Percentiles rank a stretch among this genome's conserved stretches.
These are phyloP conservation scores for Canis aureus DNA, from an alignment of 2,113 vertebrate species.

Conservation along the genomic window DNA sequence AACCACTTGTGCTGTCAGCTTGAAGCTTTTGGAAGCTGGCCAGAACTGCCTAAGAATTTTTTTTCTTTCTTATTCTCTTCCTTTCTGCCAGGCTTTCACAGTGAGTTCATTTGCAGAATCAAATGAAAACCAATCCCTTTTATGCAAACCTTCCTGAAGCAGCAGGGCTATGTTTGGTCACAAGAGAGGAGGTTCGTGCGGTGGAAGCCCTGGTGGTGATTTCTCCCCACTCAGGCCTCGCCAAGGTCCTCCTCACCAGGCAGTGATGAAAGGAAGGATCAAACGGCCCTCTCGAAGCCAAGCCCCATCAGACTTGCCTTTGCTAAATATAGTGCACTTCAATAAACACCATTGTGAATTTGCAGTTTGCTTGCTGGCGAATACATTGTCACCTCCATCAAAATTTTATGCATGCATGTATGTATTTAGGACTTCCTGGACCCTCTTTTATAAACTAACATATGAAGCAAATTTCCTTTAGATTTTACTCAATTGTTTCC, in stretches of 20 bases:
- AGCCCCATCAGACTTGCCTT: conserved; percentile 72
- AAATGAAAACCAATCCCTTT: conserved; percentile 78
- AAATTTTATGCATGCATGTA: neutral
- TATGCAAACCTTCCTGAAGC: conserved; percentile 68
- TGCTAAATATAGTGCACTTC: conserved; percentile 88
- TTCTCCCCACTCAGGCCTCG: neutral
- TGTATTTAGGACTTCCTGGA: neutral
- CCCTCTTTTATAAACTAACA: neutral
- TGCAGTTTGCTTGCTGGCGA: conserved; percentile 55
- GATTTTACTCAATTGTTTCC: neutral
- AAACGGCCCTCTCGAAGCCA: conserved; percentile 73
- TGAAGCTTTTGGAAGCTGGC: conserved; percentile 63
- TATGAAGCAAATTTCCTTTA: neutral
- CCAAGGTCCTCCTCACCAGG: conserved; percentile 70
- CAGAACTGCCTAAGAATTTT: conserved; percentile 61
- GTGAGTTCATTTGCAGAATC: conserved; percentile 68
- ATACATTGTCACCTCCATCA: neutral
- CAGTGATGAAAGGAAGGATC: conserved; percentile 82
- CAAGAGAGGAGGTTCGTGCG: neutral
- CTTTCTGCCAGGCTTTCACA: conserved; percentile 48
- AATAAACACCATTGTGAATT: conserved; percentile 83
- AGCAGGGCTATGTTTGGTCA: conserved; percentile 84
- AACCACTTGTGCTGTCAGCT: neutral
- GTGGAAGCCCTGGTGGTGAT: neutral
- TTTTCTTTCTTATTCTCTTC: conserved; percentile 8